These are phyloP conservation scores for Hydrolagus colliei DNA, from an alignment of 2,797 vertebrate species.

Conservation along the genomic window DNA sequence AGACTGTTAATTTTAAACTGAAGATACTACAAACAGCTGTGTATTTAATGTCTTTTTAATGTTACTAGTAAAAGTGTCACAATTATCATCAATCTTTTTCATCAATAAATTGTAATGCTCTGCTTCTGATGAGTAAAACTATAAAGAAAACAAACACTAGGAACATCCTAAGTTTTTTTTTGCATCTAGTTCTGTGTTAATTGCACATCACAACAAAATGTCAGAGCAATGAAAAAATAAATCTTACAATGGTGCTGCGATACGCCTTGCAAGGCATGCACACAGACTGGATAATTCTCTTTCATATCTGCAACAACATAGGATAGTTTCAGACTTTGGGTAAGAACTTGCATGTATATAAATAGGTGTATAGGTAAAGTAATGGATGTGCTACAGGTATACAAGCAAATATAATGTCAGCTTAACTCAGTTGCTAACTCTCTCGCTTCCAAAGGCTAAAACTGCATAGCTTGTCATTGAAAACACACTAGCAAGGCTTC, in stretches of 20 bases:
- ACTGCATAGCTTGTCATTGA: no score
- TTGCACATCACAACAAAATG: constrained; percentile 5
- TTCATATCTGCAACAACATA: background rate
- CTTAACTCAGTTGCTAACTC: no score
- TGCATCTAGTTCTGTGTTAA: constrained; percentile 15
- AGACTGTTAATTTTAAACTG: constrained; percentile 78
- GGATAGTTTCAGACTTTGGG: background rate
- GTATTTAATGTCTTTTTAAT: constrained; percentile 75
- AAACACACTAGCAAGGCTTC: no score
- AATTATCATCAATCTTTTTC: constrained; percentile 43
- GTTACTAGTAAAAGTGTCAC: constrained; percentile 72
- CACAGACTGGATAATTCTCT: background rate
- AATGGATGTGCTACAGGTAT: background rate
- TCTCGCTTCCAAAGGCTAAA: no score
- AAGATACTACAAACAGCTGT: constrained; percentile 72
- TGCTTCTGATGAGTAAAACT: constrained; percentile 30
- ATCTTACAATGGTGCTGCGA: background rate
- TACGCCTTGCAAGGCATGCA: background rate
- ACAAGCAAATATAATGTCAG: no score
- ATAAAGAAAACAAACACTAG: constrained; percentile 28
- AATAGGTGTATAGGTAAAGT: background rate
- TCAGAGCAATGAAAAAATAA: background rate
- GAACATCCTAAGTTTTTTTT: background rate
- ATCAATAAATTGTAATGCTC: constrained; percentile 32
- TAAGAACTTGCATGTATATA: background rate